Percentiles rank a stretch among this genome's conserved stretches.
phyloP scores from a whole-genome alignment of 2,113 vertebrate genomes.

The Hemiscyllium ocellatum region DNA sequence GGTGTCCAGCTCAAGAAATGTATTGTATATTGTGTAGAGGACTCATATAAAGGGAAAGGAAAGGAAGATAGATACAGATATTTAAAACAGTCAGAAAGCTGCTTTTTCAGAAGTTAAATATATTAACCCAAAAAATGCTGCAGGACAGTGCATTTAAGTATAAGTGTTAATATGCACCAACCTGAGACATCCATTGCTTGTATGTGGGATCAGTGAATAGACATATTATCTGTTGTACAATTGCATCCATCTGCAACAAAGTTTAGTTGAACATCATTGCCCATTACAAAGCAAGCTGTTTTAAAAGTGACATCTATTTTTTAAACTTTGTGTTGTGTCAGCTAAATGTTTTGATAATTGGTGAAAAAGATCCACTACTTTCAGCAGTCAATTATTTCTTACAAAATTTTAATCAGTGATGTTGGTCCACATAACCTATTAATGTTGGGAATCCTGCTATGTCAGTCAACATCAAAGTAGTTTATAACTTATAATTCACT shows the following conservation, averaged over 20 bases:
- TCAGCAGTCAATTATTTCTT: not conserved
- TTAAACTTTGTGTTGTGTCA: not conserved
- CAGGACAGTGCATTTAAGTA: not conserved
- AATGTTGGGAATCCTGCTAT: not conserved
- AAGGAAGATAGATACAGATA: not conserved
- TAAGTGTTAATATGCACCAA: not conserved
- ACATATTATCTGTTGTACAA: not conserved
- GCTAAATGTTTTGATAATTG: not conserved
- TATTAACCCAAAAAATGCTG: not conserved
- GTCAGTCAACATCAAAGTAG: slow-evolving; percentile 25
- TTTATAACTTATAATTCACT: slow-evolving; percentile 30
- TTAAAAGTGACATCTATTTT: not conserved
- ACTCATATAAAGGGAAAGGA: not conserved
- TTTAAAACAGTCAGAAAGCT: not conserved
- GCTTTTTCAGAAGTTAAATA: not conserved
- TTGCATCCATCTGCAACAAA: not conserved
- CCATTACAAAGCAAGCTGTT: not conserved
- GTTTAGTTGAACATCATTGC: not conserved
- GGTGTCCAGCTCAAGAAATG: not conserved
- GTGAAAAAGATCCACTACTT: no score
- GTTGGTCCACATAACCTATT: not conserved
- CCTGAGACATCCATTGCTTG: not conserved
- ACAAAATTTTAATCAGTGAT: not conserved
- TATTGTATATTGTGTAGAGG: not conserved
- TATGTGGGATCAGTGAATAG: not conserved